Conservation (phyloP, 2,888 invertebrate genomes). For the Cryptus armator region DNA sequence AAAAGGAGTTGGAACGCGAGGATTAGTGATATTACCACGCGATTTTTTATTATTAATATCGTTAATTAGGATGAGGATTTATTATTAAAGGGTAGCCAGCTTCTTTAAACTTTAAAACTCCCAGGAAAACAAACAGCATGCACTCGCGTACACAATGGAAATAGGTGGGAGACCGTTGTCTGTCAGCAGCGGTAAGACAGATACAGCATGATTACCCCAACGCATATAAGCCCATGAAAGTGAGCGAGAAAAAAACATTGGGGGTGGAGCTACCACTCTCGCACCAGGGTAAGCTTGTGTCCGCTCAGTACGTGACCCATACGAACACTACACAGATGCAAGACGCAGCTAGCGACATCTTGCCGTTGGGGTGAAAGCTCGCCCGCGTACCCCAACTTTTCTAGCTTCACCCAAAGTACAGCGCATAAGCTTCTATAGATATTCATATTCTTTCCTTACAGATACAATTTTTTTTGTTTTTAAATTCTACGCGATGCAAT, state of each 20-base stretch:
- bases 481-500: too few species aligned
- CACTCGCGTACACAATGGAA: background rate
- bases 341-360: slow-evolving; percentile 28
- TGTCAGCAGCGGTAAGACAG: background rate
- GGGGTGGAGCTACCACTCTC: too few species aligned
- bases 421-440: background rate
- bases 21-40: background rate
- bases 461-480: too few species aligned
- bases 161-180: background rate
- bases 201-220: background rate
- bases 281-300: too few species aligned
- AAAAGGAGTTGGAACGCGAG: background rate
- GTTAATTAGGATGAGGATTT: background rate
- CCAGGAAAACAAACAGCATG: background rate
- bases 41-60: background rate
- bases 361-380: slow-evolving; percentile 27
- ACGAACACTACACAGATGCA: background rate
- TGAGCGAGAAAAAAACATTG: background rate
- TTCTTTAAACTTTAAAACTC: background rate
- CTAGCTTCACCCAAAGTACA: background rate
- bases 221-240: background rate
- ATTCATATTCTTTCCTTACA: background rate
- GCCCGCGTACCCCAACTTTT: slow-evolving; percentile 29
- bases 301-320: too few species aligned
- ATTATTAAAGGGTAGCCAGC: background rate